A percentile compares a stretch with the other conserved stretches of the same genome.
Evolutionary conservation across 1,140 invertebrate genomes (phyloP).

Genomic region (Apis cerana): DNA sequence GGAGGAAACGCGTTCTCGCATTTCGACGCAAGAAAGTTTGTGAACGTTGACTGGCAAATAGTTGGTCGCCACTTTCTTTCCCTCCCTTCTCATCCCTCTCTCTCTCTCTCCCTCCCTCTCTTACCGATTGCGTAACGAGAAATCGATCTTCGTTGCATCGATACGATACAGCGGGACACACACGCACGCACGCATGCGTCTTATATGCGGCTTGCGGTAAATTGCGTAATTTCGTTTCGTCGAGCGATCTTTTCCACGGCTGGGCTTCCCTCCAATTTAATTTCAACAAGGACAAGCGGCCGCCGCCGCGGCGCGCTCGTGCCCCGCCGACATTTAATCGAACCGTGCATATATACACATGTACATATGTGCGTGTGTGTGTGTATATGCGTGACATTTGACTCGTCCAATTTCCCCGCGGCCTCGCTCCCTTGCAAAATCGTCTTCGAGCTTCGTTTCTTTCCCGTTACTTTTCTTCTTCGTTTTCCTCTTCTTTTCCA

Average conservation of each 20-base stretch:
- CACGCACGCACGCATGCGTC: background rate
- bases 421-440: slow-evolving; percentile 44
- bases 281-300: slow-evolving; percentile 36
- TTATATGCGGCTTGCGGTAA: slow-evolving; percentile 30
- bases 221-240: slow-evolving; percentile 48
- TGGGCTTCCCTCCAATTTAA: slow-evolving; percentile 8
- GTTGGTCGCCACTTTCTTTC: slow-evolving; percentile 28
- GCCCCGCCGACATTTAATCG: slow-evolving; percentile 54
- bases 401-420: slow-evolving; percentile 47
- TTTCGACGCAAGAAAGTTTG: slow-evolving; percentile 51
- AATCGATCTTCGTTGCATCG: slow-evolving; percentile 60
- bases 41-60: slow-evolving; percentile 1
- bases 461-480: background rate
- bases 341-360: background rate
- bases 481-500: background rate
- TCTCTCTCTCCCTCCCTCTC: too few species aligned
- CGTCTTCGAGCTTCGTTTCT: slow-evolving; percentile 13
- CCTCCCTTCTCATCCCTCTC: background rate
- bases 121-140: slow-evolving; percentile 51
- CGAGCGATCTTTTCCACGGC: slow-evolving; percentile 13
- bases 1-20: background rate
- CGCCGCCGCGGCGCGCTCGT: background rate
- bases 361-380: too few species aligned
- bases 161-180: slow-evolving; percentile 29
- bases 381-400: slow-evolving; percentile 53